Base-by-base conservation (phyloP, 1,140 invertebrate species). In the Planococcus citri region DNA sequence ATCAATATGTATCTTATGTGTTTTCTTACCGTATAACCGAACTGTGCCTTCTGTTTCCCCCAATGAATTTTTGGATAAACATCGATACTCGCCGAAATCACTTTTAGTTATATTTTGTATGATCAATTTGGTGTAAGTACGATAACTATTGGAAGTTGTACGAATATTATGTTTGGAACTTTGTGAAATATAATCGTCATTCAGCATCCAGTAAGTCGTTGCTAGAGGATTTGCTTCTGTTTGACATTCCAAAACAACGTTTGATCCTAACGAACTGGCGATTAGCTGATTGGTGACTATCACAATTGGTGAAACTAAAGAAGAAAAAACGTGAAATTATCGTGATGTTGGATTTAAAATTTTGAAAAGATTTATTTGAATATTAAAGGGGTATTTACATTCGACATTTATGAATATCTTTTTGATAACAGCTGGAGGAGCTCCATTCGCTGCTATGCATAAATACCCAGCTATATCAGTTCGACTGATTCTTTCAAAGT, bases 21-120 rank as follows among this genome's bases (percentile, higher is more conserved):
- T 27, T 9, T 41, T 78, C 83, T 86, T 85, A 96, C 94, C 92
- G 77, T 94, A 95, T 70, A 97, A 82, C 78, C 90, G 83, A 78
- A 97, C 94, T 58, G 88, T 89, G 71, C 92, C 92, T 79, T 94
- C 91, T 22, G 93, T 95, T 78, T 92, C 91, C 69, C 94, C 94
- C n/a, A 96, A 83, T 14, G 89, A 90, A 80, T 96, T 97, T 80
- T 94, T 94, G 69, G 92, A 91, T 77, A 92, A 89, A 79, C 90
- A 93, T 75, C 87, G 82, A 80, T 92, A 93, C 78, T 86, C 91
- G 71, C 90, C 90, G 76, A 91, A 92, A 79, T 92, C 90, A 58
- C 83, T 85, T 41, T 82, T 78, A 75, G 88, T 85, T 51, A 93
- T 82, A 78, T 89, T 90, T 74, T 86, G 84, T 72, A 94, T 88